A percentile compares a stretch with the other conserved stretches of the same genome.
phyloP scores from a whole-genome alignment of 2,888 invertebrate genomes.

The Corbicula japonica region DNA sequence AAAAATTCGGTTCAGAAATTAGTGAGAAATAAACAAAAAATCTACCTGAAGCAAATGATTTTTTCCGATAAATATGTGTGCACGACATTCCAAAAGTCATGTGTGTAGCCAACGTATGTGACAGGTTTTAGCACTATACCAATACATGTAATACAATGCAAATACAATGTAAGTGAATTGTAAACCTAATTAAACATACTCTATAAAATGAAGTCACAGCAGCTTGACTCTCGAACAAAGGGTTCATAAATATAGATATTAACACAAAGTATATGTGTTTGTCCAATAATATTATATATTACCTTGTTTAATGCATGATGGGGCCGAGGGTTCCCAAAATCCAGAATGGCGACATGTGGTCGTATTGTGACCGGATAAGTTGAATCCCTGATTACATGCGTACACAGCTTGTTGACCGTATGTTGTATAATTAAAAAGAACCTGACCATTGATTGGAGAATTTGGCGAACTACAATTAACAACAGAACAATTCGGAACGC shows the following conservation, averaged over 20 bases:
- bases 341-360: not conserved
- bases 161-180: no score
- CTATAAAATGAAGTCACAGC: not conserved
- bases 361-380: not conserved
- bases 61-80: no score
- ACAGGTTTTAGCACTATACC: no score
- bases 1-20: no score
- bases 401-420: not conserved
- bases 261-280: not conserved
- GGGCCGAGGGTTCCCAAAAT: not conserved
- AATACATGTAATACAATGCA: no score
- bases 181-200: not conserved
- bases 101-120: no score
- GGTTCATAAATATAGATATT: not conserved
- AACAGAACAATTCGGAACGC: not conserved
- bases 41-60: no score
- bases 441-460: constrained; percentile 5
- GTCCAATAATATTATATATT: not conserved
- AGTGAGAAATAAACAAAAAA: no score
- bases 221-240: not conserved
- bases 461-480: not conserved
- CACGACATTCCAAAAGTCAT: no score
- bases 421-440: not conserved
- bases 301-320: not conserved
- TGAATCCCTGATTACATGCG: not conserved